Conservation (phyloP, 2,113 vertebrate species). For the Hippocampus guttulatus region DNA sequence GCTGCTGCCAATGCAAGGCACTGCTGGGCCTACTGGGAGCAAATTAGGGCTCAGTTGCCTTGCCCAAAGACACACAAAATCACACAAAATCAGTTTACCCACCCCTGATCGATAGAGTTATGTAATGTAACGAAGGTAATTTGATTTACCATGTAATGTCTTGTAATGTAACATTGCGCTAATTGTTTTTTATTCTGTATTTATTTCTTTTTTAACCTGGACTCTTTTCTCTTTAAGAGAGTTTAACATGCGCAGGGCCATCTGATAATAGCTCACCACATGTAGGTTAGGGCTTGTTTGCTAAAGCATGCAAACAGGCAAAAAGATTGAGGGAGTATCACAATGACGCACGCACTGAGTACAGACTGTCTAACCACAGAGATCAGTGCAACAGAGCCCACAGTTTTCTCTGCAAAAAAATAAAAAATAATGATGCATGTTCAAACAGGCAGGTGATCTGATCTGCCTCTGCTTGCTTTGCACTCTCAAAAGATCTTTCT, state of each 20-base stretch:
- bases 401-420: slow-evolving; percentile 35
- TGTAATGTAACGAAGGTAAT: too few species aligned
- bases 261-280: background rate
- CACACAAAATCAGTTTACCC: too few species aligned
- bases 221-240: background rate
- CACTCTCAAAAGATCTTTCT: background rate
- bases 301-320: slow-evolving; percentile 12
- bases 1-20: too few species aligned
- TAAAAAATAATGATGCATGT: slow-evolving; percentile 26
- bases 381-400: slow-evolving; percentile 8
- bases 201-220: background rate
- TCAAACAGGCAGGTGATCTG: slow-evolving; percentile 33
- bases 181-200: too few species aligned
- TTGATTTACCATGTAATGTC: too few species aligned
- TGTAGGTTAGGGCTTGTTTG: slow-evolving; percentile 19
- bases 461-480: slow-evolving; percentile 19
- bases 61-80: too few species aligned
- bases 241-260: background rate
- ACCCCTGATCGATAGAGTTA: too few species aligned
- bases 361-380: background rate
- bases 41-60: too few species aligned
- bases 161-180: too few species aligned
- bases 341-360: background rate
- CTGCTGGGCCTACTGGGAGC: too few species aligned
- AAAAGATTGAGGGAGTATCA: background rate